Conservation (phyloP, 2,113 vertebrate genomes). For the Ia io region DNA sequence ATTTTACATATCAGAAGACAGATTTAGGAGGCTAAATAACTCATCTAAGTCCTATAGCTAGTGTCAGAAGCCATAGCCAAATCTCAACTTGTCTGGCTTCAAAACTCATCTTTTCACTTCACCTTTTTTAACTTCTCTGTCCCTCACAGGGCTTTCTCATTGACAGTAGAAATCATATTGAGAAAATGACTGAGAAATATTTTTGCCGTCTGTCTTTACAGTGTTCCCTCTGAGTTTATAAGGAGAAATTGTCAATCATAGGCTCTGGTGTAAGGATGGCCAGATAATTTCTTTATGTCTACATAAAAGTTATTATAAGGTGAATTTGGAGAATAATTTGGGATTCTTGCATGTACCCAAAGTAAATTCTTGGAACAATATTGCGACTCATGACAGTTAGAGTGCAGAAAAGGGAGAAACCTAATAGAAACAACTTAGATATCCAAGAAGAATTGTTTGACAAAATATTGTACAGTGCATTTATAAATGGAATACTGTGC, state of each 20-base stretch:
- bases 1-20: conserved; percentile 42
- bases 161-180: conserved; percentile 12
- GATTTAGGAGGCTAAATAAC: neutral
- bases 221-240: neutral
- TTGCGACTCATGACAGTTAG: neutral
- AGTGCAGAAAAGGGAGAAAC: neutral
- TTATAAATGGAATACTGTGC: neutral
- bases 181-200: conserved; percentile 54
- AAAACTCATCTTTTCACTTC: conserved; percentile 32
- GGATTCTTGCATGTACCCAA: neutral
- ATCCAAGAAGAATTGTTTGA: neutral
- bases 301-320: neutral
- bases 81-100: neutral
- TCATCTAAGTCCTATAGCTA: conserved; percentile 31
- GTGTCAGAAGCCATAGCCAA: conserved; percentile 42
- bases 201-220: conserved; percentile 20
- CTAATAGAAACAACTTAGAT: neutral
- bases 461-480: neutral
- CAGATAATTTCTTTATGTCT: neutral
- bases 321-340: neutral
- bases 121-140: conserved; percentile 34
- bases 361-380: conserved; percentile 35
- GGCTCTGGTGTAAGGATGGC: neutral
- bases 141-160: conserved; percentile 17
- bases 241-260: neutral